phyloP scores from a whole-genome alignment of 2,888 invertebrate genomes.

The Lasius platythorax region DNA sequence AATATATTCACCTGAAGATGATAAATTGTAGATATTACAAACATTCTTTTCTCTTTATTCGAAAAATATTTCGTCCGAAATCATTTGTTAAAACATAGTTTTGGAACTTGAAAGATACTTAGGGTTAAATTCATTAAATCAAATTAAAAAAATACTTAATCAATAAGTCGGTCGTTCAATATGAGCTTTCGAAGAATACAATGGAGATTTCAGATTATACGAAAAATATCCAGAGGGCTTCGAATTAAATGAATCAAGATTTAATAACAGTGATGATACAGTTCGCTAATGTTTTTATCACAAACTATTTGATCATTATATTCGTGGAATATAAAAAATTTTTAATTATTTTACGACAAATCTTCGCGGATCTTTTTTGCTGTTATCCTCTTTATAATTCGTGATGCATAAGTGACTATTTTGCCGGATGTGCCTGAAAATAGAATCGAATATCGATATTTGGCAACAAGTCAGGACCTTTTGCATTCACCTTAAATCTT shows the following conservation, averaged over 20 bases:
- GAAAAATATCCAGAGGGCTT: neutral
- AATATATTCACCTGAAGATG: neutral
- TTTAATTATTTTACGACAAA: neutral
- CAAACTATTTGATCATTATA: neutral
- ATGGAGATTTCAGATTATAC: neutral
- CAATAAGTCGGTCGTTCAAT: neutral
- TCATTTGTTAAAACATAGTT: too few species aligned
- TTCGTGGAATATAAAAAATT: neutral
- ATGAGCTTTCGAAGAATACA: neutral
- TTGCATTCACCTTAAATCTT: neutral
- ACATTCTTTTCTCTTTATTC: neutral
- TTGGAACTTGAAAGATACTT: too few species aligned
- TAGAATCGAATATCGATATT: neutral
- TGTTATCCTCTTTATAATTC: neutral
- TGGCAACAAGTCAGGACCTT: neutral
- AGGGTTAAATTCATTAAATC: too few species aligned
- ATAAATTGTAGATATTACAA: neutral
- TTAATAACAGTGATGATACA: neutral
- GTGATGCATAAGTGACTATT: neutral
- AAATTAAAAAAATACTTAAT: neutral
- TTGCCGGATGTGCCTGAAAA: neutral
- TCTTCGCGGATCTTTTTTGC: neutral
- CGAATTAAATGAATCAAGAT: neutral
- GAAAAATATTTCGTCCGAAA: neutral
- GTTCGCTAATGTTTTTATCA: neutral